A percentile compares a stretch with the other conserved stretches of the same genome.
Conservation (phyloP, 2,797 vertebrate genomes). For the Poecile montanus region DNA sequence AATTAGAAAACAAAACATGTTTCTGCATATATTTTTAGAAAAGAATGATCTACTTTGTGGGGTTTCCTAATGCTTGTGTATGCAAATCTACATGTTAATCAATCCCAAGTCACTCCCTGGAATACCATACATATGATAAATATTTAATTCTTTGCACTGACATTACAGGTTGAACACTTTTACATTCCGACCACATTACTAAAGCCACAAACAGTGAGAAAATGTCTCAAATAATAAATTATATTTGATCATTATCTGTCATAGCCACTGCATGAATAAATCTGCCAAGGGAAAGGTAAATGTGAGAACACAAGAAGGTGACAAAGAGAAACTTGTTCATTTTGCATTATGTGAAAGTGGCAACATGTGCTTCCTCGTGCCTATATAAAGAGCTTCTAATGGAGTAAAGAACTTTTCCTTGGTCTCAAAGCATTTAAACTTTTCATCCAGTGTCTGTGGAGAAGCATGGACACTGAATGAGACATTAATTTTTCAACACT, state of each 20-base stretch:
- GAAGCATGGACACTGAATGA: not conserved
- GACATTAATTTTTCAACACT: not conserved
- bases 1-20: conserved; percentile 19
- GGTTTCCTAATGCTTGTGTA: not conserved
- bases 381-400: not conserved
- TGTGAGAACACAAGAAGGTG: not conserved
- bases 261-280: not conserved
- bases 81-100: not conserved
- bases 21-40: conserved; percentile 25
- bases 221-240: not conserved
- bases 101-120: not conserved
- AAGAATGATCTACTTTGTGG: not conserved
- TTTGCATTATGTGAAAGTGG: not conserved
- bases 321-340: not conserved
- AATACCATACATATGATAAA: conserved; percentile 19
- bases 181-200: not conserved
- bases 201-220: not conserved
- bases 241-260: not conserved
- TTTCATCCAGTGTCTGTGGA: not conserved
- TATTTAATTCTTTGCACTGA: conserved; percentile 29
- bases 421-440: not conserved
- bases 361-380: not conserved
- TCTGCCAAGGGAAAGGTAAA: not conserved
- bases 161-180: not conserved
- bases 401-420: not conserved